Conservation (phyloP, 2,888 invertebrate species). For the Macrosiphum euphorbiae region DNA sequence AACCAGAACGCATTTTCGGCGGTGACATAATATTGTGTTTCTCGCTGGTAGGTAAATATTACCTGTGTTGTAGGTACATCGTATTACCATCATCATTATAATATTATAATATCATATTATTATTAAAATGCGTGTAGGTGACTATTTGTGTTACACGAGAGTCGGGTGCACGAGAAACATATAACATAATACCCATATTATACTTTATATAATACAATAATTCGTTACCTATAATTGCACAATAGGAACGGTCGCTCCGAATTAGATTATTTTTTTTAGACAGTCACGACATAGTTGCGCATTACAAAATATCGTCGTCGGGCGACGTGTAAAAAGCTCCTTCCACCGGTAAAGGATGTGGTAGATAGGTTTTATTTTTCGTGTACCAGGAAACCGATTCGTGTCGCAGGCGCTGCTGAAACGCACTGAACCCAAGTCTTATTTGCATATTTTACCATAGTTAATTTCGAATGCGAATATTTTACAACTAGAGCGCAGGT, state of each 20-base stretch:
- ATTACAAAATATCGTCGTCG: background rate
- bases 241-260: background rate
- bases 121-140: no score
- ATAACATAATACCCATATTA: no score
- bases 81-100: no score
- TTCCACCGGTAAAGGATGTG: background rate
- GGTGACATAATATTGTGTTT: no score
- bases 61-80: no score
- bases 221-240: background rate
- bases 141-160: no score
- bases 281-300: background rate
- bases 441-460: slow-evolving; percentile 53
- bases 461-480: slow-evolving; percentile 49
- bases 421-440: background rate
- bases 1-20: no score
- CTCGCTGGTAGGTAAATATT: no score
- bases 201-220: background rate
- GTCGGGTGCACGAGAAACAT: no score
- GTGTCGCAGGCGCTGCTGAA: background rate
- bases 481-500: slow-evolving; percentile 42
- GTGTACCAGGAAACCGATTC: slow-evolving; percentile 14
- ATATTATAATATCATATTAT: no score
- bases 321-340: background rate
- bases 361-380: background rate
- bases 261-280: background rate